phyloP scores from a whole-genome alignment of 1,140 invertebrate species.

The Pomacea maculata region DNA sequence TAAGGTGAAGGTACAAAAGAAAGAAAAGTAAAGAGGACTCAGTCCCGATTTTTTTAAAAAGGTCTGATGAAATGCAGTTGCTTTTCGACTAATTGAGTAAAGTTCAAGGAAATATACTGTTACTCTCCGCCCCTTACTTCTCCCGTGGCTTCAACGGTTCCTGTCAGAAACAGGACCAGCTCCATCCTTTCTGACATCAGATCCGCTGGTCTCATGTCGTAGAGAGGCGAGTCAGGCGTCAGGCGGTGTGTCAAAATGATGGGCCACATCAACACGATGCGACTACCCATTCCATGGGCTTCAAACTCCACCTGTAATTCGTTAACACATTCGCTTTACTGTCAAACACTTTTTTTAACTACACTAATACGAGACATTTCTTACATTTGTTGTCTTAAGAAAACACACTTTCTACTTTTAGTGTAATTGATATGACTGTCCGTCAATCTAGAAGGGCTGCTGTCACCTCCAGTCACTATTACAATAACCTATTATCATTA shows the following conservation, averaged over 20 bases:
- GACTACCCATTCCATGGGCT: conserved; percentile 82
- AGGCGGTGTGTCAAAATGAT: conserved; percentile 82
- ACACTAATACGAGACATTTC: too few species aligned
- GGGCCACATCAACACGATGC: conserved; percentile 96
- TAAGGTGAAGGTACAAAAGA: too few species aligned
- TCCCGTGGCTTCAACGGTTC: conserved; percentile 69
- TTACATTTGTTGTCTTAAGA: too few species aligned
- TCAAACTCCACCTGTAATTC: conserved; percentile 65
- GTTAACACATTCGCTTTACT: not conserved
- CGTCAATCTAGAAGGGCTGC: not conserved
- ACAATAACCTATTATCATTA: not conserved
- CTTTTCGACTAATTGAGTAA: too few species aligned
- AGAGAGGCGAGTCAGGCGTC: conserved; percentile 86
- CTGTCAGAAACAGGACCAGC: conserved; percentile 94
- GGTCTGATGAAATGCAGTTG: too few species aligned
- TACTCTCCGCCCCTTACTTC: not conserved
- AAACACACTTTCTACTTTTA: not conserved
- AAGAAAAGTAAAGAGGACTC: too few species aligned
- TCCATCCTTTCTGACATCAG: conserved; percentile 90
- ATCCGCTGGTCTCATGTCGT: conserved; percentile 85
- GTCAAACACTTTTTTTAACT: too few species aligned
- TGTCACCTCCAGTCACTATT: not conserved
- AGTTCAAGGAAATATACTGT: too few species aligned
- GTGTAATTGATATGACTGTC: not conserved
- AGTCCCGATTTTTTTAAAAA: too few species aligned